Evolutionary conservation across 2,888 invertebrate genomes (phyloP), one percentile per base, ranked within the genome.

Genomic region (Tolmerus cingulatus): DNA sequence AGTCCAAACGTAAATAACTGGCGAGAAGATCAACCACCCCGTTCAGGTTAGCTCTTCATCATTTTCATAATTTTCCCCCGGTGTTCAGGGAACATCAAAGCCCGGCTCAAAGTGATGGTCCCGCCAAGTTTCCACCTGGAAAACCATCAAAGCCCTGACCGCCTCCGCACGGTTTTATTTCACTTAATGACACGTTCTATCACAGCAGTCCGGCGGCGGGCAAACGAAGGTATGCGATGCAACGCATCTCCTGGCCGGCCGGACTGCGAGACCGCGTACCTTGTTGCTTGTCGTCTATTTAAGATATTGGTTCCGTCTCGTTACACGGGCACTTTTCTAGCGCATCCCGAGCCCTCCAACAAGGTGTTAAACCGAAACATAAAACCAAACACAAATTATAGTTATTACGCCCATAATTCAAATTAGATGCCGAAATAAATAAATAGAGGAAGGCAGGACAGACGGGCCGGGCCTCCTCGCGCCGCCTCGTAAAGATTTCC

Each of bases 321-420:
- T 55, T 81, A 51, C 55, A 14, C 30, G 81, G n/a, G 12, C 78
- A 46, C 30, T 81, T 81, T 51, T 81, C 55, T 66, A 81, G 37
- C 51, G 46, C 51, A 66, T 66, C 23, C 12, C 66, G 66, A 55
- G 27, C 81, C 79, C 81, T 84, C 55, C 84, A 88, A 88, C 88
- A 88, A 88, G 88, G 88, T 88, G 88, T 87, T 88, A 88, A 88
- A 88, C 88, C 87, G 87, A 88, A 84, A 88, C 85, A 87, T 88
- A 88, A 88, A 88, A 84, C 85, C 88, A 88, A 88, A 88, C 87
- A 88, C 87, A 87, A 88, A 88, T 88, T 88, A 88, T 88, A 88
- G 88, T 85, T 88, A 88, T 88, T 88, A 87, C 87, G 55, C 37
- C 85, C 87, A 87, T 88, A 88, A 88, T 87, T 88, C 87, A 87